Percentiles rank a stretch among this genome's conserved stretches.
Conservation (phyloP, 2,888 invertebrate species). For the Tiliacea aurago region DNA sequence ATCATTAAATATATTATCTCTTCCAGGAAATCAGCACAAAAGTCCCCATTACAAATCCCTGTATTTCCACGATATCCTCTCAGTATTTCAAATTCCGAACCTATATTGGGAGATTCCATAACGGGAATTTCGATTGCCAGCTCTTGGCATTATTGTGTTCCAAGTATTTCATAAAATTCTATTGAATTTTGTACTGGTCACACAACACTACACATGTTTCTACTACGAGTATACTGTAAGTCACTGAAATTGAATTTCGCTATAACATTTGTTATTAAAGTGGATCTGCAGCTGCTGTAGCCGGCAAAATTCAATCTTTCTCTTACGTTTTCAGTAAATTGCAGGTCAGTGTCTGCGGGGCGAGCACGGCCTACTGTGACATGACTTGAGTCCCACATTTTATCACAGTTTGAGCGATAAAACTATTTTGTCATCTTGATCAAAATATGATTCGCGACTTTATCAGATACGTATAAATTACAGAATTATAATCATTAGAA, state of each 20-base stretch:
- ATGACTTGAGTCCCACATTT: no score
- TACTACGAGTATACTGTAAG: not conserved
- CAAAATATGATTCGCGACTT: no score
- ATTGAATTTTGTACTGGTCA: conserved; percentile 35
- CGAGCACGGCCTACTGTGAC: no score
- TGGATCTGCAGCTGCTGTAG: no score
- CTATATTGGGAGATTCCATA: conserved; percentile 70
- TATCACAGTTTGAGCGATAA: no score
- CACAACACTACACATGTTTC: conserved; percentile 29
- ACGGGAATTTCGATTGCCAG: conserved; percentile 59
- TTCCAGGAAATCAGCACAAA: not conserved
- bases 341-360: no score
- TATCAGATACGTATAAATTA: no score
- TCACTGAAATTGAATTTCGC: conserved; percentile 46
- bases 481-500: no score
- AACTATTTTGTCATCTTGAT: no score
- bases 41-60: conserved; percentile 26
- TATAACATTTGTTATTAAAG: conserved; percentile 34
- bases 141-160: conserved; percentile 54
- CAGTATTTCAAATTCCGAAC: conserved; percentile 66
- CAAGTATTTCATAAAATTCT: conserved; percentile 56
- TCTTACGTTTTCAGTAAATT: no score
- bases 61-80: conserved; percentile 54
- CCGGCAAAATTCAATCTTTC: no score
- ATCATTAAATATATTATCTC: not conserved